A percentile compares a stretch with the other conserved stretches of the same genome.
phyloP scores from a whole-genome alignment of 2,113 vertebrate species.

The Glaucomys volans region DNA sequence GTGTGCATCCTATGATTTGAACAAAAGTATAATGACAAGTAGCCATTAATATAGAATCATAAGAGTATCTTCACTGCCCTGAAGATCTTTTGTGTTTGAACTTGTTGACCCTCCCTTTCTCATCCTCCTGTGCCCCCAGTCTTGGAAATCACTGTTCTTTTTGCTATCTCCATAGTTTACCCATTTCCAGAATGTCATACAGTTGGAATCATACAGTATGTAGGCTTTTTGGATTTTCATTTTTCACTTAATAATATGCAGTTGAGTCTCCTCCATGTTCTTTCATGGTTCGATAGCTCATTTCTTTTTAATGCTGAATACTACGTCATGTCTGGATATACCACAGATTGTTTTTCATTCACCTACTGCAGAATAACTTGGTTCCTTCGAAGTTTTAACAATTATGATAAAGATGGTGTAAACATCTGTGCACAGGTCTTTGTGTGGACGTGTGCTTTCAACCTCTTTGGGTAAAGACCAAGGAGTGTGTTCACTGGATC shows the following conservation, averaged over 20 bases:
- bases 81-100: background rate
- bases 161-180: background rate
- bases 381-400: background rate
- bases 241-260: background rate
- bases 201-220: background rate
- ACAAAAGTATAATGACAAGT: background rate
- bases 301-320: background rate
- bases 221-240: background rate
- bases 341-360: background rate
- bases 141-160: background rate
- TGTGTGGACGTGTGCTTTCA: background rate
- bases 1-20: background rate
- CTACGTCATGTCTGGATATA: background rate
- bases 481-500: background rate
- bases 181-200: background rate
- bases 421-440: background rate
- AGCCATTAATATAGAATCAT: too few species aligned
- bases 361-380: background rate
- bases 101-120: background rate
- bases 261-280: background rate
- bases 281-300: background rate
- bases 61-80: background rate
- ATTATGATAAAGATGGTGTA: background rate
- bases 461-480: background rate
- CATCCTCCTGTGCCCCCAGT: too few species aligned